Evolutionary conservation across 2,113 vertebrate species (phyloP).

Genomic region (Lophius piscatorius): DNA sequence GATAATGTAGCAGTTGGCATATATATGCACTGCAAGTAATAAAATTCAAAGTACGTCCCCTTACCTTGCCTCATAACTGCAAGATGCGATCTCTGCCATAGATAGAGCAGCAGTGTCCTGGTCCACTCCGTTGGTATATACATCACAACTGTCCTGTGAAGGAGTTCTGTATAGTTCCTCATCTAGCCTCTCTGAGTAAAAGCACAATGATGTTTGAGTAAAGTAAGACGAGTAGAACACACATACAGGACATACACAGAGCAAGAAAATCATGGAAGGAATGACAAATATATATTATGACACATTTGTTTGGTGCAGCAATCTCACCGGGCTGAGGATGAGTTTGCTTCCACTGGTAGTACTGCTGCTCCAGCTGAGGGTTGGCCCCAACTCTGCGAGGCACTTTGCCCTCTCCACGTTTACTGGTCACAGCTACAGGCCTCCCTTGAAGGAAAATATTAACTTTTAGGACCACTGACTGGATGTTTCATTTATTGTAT

Average conservation of each 20-base stretch:
- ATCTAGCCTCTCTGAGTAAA: slow-evolving; percentile 60
- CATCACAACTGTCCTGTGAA: slow-evolving; percentile 78
- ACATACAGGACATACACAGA: background rate
- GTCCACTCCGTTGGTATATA: slow-evolving; percentile 78
- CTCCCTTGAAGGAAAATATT: slow-evolving; percentile 80
- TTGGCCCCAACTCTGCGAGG: slow-evolving; percentile 86
- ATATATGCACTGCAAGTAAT: background rate
- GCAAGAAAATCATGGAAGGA: background rate
- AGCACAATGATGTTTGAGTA: slow-evolving; percentile 5
- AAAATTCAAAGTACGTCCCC: background rate
- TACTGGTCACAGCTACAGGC: slow-evolving; percentile 96
- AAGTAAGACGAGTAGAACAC: background rate
- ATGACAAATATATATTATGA: background rate
- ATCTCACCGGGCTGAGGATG: slow-evolving; percentile 76
- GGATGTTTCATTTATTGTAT: background rate
- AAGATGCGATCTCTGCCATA: slow-evolving; percentile 98
- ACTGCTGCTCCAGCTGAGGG: slow-evolving; percentile 89
- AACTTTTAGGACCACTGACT: background rate
- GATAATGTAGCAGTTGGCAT: background rate
- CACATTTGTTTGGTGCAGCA: background rate
- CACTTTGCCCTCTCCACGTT: slow-evolving; percentile 86
- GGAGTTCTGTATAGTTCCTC: slow-evolving; percentile 78
- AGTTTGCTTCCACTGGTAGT: slow-evolving; percentile 87
- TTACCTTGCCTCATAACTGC: slow-evolving; percentile 98
- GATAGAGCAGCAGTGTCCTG: slow-evolving; percentile 81